phyloP scores from a whole-genome alignment of 2,113 vertebrate genomes.

The Dicaeum eximium region DNA sequence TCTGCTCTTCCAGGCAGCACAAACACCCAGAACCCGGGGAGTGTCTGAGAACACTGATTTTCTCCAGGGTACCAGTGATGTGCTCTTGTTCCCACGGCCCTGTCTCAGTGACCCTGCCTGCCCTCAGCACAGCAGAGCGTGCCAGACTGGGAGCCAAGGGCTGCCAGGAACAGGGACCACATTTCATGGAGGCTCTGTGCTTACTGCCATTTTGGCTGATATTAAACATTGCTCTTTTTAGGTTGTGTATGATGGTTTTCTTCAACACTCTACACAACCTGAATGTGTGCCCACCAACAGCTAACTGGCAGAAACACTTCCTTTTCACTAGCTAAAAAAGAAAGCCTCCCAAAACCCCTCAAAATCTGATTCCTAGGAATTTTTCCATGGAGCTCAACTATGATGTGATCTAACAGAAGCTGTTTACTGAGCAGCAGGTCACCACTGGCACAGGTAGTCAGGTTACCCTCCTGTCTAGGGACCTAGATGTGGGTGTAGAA shows the following conservation, averaged over 20 bases:
- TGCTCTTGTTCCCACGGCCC: neutral
- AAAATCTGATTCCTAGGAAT: neutral
- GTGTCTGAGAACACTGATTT: neutral
- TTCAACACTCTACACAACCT: neutral
- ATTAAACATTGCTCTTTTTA: neutral
- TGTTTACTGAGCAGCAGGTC: neutral
- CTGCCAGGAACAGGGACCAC: neutral
- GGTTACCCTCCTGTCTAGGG: neutral
- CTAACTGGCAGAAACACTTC: neutral
- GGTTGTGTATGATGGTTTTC: neutral
- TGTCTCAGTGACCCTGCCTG: neutral
- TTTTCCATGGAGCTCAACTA: neutral
- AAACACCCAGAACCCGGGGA: neutral
- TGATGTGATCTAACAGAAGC: neutral
- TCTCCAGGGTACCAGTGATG: neutral
- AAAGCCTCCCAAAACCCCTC: accelerated
- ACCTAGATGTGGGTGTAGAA: neutral
- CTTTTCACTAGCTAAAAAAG: neutral
- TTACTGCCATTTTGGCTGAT: neutral
- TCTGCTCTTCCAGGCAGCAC: neutral
- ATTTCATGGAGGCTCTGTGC: neutral
- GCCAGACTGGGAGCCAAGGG: neutral
- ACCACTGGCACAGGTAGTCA: neutral
- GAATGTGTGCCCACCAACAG: neutral
- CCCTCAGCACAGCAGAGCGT: neutral